phyloP scores from a whole-genome alignment of 2,888 invertebrate species.

The Noctua janthina region DNA sequence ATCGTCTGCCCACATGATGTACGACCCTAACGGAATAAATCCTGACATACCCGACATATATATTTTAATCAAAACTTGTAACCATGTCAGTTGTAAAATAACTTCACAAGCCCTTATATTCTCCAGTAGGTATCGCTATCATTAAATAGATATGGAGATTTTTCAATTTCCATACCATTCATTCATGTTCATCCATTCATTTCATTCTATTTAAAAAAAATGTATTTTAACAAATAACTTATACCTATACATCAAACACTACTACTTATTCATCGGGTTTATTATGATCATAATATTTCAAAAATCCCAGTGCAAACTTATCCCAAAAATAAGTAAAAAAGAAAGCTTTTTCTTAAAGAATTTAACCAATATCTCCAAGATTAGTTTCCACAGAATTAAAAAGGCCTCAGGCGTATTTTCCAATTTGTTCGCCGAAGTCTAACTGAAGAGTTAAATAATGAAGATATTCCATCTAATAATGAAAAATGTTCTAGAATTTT shows the following conservation, averaged over 20 bases:
- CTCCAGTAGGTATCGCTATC: no score
- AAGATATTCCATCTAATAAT: slow-evolving; percentile 48
- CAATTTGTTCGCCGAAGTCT: slow-evolving; percentile 55
- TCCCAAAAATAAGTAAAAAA: slow-evolving; percentile 18
- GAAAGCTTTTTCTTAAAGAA: slow-evolving; percentile 14
- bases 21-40: no score
- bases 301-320: slow-evolving; percentile 1
- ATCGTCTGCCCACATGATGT: no score
- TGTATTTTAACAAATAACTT: not conserved
- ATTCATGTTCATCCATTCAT: not conserved
- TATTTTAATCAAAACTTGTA: no score
- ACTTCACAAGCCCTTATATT: not conserved
- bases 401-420: slow-evolving; percentile 58
- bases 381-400: slow-evolving; percentile 61
- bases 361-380: slow-evolving; percentile 36
- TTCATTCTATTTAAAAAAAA: not conserved
- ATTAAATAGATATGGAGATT: not conserved
- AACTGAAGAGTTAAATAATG: slow-evolving; percentile 52
- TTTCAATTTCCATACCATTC: not conserved
- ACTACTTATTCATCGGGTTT: not conserved
- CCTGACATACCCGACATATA: no score
- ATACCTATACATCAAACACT: not conserved
- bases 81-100: not conserved
- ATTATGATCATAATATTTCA: not conserved
- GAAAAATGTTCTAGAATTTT: slow-evolving; percentile 51